Base-by-base conservation (phyloP, 2,113 vertebrate genomes). In the Plestiodon gilberti region DNA sequence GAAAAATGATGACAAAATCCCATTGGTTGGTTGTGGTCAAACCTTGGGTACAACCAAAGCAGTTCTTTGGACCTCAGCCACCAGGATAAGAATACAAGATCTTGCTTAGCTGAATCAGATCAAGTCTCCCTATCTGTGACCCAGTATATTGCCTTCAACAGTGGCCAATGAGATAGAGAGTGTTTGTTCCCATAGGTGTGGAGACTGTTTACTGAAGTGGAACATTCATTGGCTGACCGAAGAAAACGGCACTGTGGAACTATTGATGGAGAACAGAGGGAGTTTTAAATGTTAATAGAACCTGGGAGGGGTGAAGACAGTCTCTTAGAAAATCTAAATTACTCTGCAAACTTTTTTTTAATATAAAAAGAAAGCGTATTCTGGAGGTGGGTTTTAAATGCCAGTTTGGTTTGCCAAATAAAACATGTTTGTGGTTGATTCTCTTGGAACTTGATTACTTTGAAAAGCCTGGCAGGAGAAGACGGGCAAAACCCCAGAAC, bases 381-480 rank as follows among this genome's bases (percentile, higher is more conserved):
- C 71, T 86, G 83, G 40, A 87, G 75, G 73, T 69, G 86, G 77
- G 73, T 89, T 83, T 65, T 67, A 81, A 67, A 30, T 35, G 62
- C 17, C 33, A 33, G 13, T 74, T 78, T 64, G 84, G 64, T 23
- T 78, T 86, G 82, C 79, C 65, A 81, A 87, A 83, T 83, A 43
- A 64, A 81, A 83, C 76, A 78, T 33, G 57, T 22, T 48, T 43
- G n/a, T 77, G 64, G 61, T 35, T 78, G 82, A 81, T 89, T 71
- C 52, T 87, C n/a, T 40, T 71, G 52, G 79, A 74, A 38, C 74
- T 70, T 74, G 82, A 84, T 75, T 85, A 85, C 69, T 89, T 30
- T 57, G 20, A 61, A 89, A 82, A 22, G 43, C 30, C 67, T 64
- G 6, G 2, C 77, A 88, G 61, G 78, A 35, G 30, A 79, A 55